Conservation (phyloP, 35 echinoderm and acorn worm genomes). For the Anneissia japonica region DNA sequence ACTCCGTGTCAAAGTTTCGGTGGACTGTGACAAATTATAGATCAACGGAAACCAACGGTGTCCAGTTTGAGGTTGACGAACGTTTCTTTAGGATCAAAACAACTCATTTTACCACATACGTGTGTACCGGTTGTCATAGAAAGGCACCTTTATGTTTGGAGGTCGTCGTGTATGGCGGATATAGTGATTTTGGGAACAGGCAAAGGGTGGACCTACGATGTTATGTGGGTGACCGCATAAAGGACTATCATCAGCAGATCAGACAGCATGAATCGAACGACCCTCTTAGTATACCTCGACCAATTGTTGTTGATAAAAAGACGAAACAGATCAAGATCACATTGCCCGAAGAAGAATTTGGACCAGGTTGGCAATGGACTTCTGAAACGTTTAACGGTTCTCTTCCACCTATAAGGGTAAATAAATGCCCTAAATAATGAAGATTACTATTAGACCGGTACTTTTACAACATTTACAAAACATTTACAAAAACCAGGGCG, state of each 20-base stretch:
- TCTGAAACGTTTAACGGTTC: background rate
- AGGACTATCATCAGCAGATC: background rate
- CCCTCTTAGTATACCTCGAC: background rate
- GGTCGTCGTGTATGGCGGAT: background rate
- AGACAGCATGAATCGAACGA: background rate
- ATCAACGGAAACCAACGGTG: background rate
- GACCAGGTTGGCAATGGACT: background rate
- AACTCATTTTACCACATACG: background rate
- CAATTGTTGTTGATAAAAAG: background rate
- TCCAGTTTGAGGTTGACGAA: background rate
- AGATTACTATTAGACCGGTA: too few relatives aligned
- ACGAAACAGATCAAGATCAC: background rate
- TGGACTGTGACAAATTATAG: background rate
- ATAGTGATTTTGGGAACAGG: background rate
- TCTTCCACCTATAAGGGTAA: background rate
- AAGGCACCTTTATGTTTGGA: background rate
- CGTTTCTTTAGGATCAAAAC: background rate
- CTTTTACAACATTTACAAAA: too few relatives aligned
- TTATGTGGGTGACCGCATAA: background rate
- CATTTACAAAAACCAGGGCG: too few relatives aligned
- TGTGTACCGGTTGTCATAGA: background rate
- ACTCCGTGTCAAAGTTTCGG: background rate
- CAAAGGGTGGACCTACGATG: background rate
- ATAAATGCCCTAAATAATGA: too few relatives aligned
- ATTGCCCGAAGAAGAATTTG: background rate